These are phyloP conservation scores for Labeo catla DNA, from an alignment of 2,113 vertebrate genomes.

Conservation along the genomic window DNA sequence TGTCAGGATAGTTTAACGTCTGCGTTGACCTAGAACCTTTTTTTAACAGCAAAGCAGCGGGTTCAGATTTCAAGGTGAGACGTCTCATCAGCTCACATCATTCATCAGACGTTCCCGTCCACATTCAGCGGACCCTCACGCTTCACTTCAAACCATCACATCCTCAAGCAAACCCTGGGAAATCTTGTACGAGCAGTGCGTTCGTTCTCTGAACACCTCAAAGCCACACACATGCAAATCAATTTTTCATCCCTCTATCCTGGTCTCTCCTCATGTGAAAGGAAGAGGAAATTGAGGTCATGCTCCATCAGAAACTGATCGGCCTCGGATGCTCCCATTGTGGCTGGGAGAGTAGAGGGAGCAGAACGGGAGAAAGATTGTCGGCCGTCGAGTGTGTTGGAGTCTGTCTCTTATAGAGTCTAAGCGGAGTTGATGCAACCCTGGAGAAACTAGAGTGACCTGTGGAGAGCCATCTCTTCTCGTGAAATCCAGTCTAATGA, in stretches of 20 bases:
- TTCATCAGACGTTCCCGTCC: conserved; percentile 40
- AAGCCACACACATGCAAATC: conserved; percentile 53
- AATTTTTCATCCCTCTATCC: conserved; percentile 55
- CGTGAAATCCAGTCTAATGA: conserved; percentile 6
- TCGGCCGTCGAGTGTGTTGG: conserved; percentile 14
- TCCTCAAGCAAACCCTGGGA: conserved; percentile 19
- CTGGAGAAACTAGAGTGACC: conserved; percentile 30
- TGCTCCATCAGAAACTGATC: conserved; percentile 68
- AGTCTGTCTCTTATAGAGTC: conserved; percentile 30
- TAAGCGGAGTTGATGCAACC: conserved; percentile 28
- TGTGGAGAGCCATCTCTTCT: background rate
- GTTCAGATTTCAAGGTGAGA: conserved; percentile 33
- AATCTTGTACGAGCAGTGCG: conserved; percentile 26
- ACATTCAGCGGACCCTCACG: conserved; percentile 26
- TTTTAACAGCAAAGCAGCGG: conserved; percentile 1
- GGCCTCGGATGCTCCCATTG: conserved; percentile 50
- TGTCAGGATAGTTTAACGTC: conserved; percentile 15
- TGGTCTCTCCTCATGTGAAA: conserved; percentile 65
- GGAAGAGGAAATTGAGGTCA: conserved; percentile 75
- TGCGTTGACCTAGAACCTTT: conserved; percentile 8
- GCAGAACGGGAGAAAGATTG: conserved; percentile 25
- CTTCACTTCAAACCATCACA: conserved; percentile 40
- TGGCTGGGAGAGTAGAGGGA: conserved; percentile 34
- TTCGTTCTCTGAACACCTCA: conserved; percentile 29
- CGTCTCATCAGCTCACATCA: conserved; percentile 51